These are phyloP conservation scores for Dallia pectoralis DNA, from an alignment of 2,797 vertebrate genomes.

Conservation along the genomic window DNA sequence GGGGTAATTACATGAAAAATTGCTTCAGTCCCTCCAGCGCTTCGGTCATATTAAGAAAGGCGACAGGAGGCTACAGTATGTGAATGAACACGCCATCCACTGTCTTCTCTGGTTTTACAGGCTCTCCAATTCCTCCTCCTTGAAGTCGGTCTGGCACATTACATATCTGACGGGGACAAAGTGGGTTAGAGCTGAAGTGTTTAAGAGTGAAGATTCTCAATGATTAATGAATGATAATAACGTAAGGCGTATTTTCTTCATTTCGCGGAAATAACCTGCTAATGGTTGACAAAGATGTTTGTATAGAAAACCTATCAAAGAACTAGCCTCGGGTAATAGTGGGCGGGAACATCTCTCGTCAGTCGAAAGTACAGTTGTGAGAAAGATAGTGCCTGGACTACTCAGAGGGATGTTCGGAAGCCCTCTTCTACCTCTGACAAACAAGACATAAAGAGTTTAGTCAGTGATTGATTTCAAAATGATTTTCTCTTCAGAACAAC, in stretches of 20 bases:
- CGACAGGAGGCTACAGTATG: not conserved
- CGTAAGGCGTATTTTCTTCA: not conserved
- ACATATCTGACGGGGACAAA: not conserved
- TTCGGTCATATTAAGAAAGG: constrained; percentile 55
- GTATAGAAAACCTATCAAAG: not conserved
- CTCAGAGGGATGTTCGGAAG: not conserved
- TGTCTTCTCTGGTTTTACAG: not conserved
- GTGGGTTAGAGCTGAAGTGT: not conserved
- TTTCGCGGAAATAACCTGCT: not conserved
- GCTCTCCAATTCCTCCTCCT: not conserved
- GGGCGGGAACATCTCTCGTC: not conserved
- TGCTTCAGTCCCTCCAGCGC: constrained; percentile 67
- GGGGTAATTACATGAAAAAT: constrained; percentile 77
- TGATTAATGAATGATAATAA: not conserved
- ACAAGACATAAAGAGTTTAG: not conserved
- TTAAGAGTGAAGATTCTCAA: not conserved
- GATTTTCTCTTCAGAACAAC: not conserved
- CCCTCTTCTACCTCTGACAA: not conserved
- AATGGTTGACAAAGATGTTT: not conserved
- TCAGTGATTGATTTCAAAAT: not conserved
- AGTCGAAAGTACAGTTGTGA: not conserved
- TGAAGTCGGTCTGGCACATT: not conserved
- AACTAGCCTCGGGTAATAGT: not conserved
- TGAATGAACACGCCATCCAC: constrained; percentile 8
- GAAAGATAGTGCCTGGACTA: not conserved